Evolutionary conservation across 2,888 invertebrate genomes (phyloP), one percentile per base, ranked within the genome.

Genomic region (Drosophila nr. medialis): DNA sequence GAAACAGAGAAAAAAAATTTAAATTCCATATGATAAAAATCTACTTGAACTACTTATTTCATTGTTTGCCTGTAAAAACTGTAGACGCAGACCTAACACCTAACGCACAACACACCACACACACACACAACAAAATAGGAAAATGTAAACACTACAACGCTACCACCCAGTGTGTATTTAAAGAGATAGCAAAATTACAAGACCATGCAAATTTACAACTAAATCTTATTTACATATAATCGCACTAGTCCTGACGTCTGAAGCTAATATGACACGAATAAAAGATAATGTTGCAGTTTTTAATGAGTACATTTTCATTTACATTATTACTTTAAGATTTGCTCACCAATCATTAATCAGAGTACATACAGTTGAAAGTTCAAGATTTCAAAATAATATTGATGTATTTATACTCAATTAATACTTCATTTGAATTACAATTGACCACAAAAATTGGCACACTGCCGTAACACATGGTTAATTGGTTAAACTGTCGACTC

Each of bases 1-100:
- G 54, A 62, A 70, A 75, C 27, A 69, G 45, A 78, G 40, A 64
- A 69, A 61, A 48, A 60, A n/a, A n/a, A n/a, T 68, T 49, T 59
- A 64, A 77, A 50, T 53, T 51, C 69, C 10, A 51, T 73, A 32
- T 66, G 27, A 42, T 63, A 72, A 66, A 51, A 54, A 45, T 21
- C 24, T 13, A 54, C 45, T 53, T 42, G 32, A 59, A 21, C 42
- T 56, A 68, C 42, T 42, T 53, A 51, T 53, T 38, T 18, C 40
- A n/a, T 40, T 32, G 10, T 38, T 30, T 40, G 40, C 15, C 66
- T 30, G 30, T 38, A 54, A 21, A 21, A 42, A 30, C 30, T 55
- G 15, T 24, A 30, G 8, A 56, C 32, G 24, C 56, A 58, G 32
- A 21, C n/a, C 21, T 29, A 32, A 51, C 18, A 27, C 27, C 27